These are phyloP conservation scores for Pitta sordida DNA, from an alignment of 2,113 vertebrate species.

Conservation along the genomic window DNA sequence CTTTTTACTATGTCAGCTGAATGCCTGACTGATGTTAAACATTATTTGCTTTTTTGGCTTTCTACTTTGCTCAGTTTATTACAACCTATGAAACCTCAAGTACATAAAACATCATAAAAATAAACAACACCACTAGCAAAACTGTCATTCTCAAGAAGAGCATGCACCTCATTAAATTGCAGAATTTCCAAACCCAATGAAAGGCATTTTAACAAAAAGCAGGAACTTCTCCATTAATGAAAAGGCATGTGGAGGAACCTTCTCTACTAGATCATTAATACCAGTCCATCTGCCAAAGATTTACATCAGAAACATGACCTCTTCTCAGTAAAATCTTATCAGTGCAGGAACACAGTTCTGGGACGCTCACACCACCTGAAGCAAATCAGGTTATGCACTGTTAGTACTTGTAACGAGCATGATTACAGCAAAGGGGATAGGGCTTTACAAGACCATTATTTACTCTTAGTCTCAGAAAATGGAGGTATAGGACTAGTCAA, in stretches of 20 bases:
- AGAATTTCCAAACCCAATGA: constrained; percentile 9
- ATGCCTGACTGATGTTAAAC: not conserved
- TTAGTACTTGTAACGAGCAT: not conserved
- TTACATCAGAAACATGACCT: not conserved
- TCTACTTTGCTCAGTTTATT: constrained; percentile 1
- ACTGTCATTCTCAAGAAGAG: constrained; percentile 14
- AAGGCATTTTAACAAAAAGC: not conserved
- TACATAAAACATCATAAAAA: constrained; percentile 23
- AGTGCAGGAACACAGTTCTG: not conserved
- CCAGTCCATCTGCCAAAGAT: not conserved
- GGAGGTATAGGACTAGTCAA: not conserved
- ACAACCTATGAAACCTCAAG: not conserved
- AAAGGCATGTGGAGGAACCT: not conserved
- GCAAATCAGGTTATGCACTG: not conserved
- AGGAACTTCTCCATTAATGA: not conserved
- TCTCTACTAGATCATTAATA: not conserved
- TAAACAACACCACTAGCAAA: constrained; percentile 13
- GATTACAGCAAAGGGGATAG: not conserved
- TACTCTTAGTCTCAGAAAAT: not conserved
- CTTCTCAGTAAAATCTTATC: not conserved
- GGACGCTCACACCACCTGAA: not conserved
- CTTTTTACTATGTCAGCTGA: not conserved
- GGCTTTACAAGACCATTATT: not conserved
- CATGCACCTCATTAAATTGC: constrained; percentile 16
- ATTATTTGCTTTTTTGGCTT: constrained; percentile 22